Percentiles rank a stretch among this genome's conserved stretches.
Evolutionary conservation across 2,888 invertebrate species (phyloP).

Genomic region (Neuroscelio doddi): DNA sequence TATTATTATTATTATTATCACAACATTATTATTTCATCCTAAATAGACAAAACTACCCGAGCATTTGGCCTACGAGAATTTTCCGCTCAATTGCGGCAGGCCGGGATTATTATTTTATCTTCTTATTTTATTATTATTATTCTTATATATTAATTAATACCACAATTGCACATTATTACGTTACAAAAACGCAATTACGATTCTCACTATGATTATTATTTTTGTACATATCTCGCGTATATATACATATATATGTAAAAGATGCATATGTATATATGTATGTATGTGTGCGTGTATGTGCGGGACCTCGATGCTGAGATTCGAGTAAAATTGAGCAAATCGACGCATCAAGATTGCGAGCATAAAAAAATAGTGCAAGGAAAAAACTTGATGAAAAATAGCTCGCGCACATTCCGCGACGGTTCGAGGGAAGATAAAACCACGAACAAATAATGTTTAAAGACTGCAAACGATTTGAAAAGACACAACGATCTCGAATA

Average conservation of each 20-base stretch:
- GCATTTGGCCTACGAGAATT: too few relatives aligned
- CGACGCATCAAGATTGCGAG: background rate
- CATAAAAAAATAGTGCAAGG: background rate
- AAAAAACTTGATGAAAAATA: background rate
- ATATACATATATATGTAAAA: background rate
- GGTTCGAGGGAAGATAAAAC: background rate
- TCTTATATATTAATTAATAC: background rate
- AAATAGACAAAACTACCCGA: too few relatives aligned
- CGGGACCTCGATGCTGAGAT: slow-evolving; percentile 8
- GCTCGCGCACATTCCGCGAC: slow-evolving; percentile 15
- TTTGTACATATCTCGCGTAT: slow-evolving; percentile 9
- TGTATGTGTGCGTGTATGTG: background rate
- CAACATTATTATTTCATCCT: too few relatives aligned
- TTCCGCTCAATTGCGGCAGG: too few relatives aligned
- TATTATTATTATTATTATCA: background rate
- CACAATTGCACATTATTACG: background rate
- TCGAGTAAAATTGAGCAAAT: background rate
- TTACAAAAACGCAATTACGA: slow-evolving; percentile 1
- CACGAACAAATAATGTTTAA: slow-evolving; percentile 7
- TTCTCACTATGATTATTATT: slow-evolving; percentile 4
- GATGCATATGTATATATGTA: background rate
- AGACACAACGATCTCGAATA: slow-evolving; percentile 1
- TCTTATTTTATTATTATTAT: background rate
- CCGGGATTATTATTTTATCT: too few relatives aligned
- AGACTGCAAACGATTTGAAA: slow-evolving; percentile 7